These are phyloP conservation scores for Ibidorhyncha struthersii DNA, from an alignment of 2,113 vertebrate genomes.

Conservation along the genomic window DNA sequence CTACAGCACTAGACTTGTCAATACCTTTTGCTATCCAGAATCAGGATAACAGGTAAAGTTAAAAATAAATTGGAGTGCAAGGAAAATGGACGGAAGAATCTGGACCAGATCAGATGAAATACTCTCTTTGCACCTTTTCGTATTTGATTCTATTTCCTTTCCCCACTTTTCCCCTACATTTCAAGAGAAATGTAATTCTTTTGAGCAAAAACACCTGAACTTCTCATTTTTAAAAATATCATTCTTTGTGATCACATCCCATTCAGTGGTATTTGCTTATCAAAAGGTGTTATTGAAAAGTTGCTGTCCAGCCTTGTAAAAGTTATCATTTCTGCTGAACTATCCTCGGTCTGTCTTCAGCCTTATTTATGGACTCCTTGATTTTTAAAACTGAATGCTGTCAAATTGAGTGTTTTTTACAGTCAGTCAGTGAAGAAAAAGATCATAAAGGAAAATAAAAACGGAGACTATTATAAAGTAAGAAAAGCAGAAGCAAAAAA, in stretches of 20 bases:
- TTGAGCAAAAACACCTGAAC: not conserved
- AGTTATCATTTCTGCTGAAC: not conserved
- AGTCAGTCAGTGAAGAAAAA: not conserved
- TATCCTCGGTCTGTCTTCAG: not conserved
- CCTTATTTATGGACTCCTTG: constrained; percentile 1
- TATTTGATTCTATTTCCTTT: not conserved
- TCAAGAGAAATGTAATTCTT: not conserved
- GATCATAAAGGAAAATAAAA: not conserved
- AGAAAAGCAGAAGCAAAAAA: not conserved
- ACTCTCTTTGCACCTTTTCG: not conserved
- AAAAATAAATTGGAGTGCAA: not conserved
- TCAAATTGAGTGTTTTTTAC: not conserved
- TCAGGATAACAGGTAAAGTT: not conserved
- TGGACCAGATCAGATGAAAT: not conserved
- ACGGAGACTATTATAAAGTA: not conserved
- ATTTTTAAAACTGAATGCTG: not conserved
- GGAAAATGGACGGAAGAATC: not conserved
- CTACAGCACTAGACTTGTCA: not conserved
- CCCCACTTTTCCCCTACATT: not conserved
- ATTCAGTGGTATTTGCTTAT: constrained; percentile 2
- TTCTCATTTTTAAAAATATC: not conserved
- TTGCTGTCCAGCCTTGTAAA: not conserved
- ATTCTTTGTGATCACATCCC: not conserved
- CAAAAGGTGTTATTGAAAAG: not conserved
- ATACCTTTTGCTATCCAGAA: not conserved